phyloP scores from a whole-genome alignment of 2,797 vertebrate genomes.

The Loriculus beryllinus region DNA sequence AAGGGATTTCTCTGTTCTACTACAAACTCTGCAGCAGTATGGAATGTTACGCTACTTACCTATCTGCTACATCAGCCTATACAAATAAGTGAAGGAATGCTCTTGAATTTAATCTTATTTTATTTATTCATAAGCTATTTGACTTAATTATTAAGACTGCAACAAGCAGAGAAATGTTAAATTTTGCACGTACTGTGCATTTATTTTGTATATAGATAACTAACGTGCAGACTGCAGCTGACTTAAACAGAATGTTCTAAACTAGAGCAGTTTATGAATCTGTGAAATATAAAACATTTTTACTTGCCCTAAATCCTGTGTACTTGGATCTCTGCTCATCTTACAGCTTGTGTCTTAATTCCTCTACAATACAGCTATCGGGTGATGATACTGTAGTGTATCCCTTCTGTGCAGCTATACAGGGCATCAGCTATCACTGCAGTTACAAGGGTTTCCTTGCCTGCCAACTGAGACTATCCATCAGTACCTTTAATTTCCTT shows the following conservation, averaged over 20 bases:
- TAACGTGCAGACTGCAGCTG: slow-evolving; percentile 78
- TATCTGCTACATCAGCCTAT: slow-evolving; percentile 77
- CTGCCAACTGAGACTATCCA: not conserved
- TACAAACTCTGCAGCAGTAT: slow-evolving; percentile 73
- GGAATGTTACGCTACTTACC: slow-evolving; percentile 76
- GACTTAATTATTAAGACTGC: slow-evolving; percentile 79
- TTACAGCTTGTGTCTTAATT: not conserved
- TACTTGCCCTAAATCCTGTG: slow-evolving; percentile 65
- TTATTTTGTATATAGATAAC: slow-evolving; percentile 86
- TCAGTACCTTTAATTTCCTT: not conserved
- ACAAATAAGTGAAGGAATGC: slow-evolving; percentile 78
- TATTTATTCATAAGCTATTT: slow-evolving; percentile 91
- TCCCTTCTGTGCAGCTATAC: not conserved
- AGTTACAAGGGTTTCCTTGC: not conserved
- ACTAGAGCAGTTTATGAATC: slow-evolving; percentile 76
- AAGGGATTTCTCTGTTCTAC: slow-evolving; percentile 22
- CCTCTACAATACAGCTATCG: not conserved
- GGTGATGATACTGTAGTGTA: not conserved
- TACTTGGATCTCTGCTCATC: slow-evolving; percentile 42
- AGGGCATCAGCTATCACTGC: not conserved
- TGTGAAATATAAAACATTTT: slow-evolving; percentile 78
- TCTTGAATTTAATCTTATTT: slow-evolving; percentile 82
- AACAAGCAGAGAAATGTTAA: slow-evolving; percentile 70
- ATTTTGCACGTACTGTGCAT: slow-evolving; percentile 73
- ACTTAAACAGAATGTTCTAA: slow-evolving; percentile 79